These are phyloP conservation scores for Cordilura impudica DNA, from an alignment of 2,888 invertebrate species.

Conservation along the genomic window DNA sequence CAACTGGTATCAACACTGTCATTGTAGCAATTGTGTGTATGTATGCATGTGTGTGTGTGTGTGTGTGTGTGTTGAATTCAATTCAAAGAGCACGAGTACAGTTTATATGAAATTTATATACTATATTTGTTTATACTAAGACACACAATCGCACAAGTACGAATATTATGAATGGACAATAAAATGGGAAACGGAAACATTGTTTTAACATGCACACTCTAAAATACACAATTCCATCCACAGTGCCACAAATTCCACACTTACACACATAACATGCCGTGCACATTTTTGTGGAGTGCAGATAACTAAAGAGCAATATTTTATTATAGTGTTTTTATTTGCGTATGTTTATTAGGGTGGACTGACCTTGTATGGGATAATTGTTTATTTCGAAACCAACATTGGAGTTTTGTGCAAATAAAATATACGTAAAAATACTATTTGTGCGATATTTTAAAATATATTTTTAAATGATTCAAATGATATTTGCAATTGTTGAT, in stretches of 20 bases:
- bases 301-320: not conserved
- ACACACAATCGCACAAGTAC: not conserved
- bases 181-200: conserved; percentile 57
- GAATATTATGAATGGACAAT: conserved; percentile 1
- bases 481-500: no score
- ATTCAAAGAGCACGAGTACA: conserved; percentile 1
- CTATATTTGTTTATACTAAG: not conserved
- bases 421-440: no score
- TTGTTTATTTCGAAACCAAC: no score
- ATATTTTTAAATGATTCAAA: no score
- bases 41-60: not conserved
- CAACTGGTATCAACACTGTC: conserved; percentile 30
- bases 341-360: not conserved
- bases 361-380: no score
- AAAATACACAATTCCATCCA: conserved; percentile 8
- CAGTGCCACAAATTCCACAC: not conserved
- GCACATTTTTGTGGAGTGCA: not conserved
- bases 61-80: not conserved
- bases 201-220: conserved; percentile 38
- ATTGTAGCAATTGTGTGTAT: not conserved
- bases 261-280: not conserved
- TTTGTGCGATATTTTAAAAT: no score
- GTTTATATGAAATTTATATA: conserved; percentile 14
- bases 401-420: no score
- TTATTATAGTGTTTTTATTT: not conserved